Evolutionary conservation across 1,140 invertebrate species (phyloP), one percentile per base, ranked within the genome.

Genomic region (Drosophila quadrilineata): DNA sequence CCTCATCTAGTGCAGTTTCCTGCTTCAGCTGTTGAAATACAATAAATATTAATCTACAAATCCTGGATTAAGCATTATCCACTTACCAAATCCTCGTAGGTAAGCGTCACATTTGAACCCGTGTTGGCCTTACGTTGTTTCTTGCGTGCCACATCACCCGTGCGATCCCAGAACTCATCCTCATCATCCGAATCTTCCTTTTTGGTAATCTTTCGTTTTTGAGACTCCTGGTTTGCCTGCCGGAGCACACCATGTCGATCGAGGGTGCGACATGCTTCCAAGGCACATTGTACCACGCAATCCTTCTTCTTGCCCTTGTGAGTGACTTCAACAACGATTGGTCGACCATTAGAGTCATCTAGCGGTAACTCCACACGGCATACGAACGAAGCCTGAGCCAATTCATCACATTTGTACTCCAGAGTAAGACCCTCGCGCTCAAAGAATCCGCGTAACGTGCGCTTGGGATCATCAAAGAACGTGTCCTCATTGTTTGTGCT

Each of bases 271-370:
- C 98, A 99, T 0, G 98, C 98, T 91, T 99, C 97, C 17, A 99
- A 88, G 1, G 98, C 97, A 90, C 97, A 98, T 52, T 97, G 96
- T 5, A 96, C 89, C 0, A 98, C 96, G 3, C 96, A 95, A 89
- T 99, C 98, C 89, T 98, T 99, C 89, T 98, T 99, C 88, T 97
- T 98, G 0, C 96, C 97, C 63, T 94, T 94, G 26, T 98, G 95
- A 8, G 95, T 91, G 4, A 95, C 94, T 90, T 98, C 96, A 0
- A 96, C 97, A 46, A 94, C 91, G 0, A 98, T 90, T 0, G 94
- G 92, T 38, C 93, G 91, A 2, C 96, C 96, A 71, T 91, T 91
- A 1, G 93, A 91, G 72, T 94, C 93, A 64, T 98, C 96, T 10
- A 98, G 91, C 0, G 98, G 98, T 35, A 94, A 67, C 75, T 92